Percentiles rank a stretch among this genome's conserved stretches.
Evolutionary conservation across 2,113 vertebrate species (phyloP).

Genomic region (Plecotus auritus): DNA sequence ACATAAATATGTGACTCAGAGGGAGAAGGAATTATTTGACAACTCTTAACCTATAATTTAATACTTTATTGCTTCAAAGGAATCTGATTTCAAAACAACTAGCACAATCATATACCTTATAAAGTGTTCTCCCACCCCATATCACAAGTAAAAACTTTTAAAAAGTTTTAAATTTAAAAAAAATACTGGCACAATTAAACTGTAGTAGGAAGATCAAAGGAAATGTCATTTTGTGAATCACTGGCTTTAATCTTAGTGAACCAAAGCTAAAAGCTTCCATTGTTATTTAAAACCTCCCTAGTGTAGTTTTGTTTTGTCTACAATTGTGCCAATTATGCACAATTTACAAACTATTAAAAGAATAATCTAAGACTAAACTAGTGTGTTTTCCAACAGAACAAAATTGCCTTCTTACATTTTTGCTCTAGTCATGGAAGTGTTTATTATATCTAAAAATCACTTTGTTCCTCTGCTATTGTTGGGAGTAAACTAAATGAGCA

Average conservation of each 20-base stretch:
- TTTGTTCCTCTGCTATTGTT: slow-evolving; percentile 42
- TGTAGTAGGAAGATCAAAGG: background rate
- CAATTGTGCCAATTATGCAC: background rate
- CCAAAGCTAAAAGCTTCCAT: background rate
- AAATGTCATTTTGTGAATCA: background rate
- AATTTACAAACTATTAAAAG: slow-evolving; percentile 3
- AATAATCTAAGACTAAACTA: background rate
- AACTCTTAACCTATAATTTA: background rate
- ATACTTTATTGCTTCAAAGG: background rate
- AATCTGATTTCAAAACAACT: background rate
- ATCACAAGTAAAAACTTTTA: background rate
- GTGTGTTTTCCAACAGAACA: slow-evolving; percentile 8
- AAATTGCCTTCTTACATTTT: background rate
- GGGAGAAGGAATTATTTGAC: background rate
- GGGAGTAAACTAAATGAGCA: slow-evolving; percentile 42
- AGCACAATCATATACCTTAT: background rate
- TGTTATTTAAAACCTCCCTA: background rate
- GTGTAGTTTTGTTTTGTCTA: background rate
- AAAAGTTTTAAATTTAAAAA: background rate
- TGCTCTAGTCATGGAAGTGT: background rate
- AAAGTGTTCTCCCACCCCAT: background rate
- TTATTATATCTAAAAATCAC: slow-evolving; percentile 38
- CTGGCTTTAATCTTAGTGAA: background rate
- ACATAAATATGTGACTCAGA: background rate
- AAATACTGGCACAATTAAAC: background rate